phyloP scores from a whole-genome alignment of 2,797 vertebrate species.

The Poliocrania exsul region DNA sequence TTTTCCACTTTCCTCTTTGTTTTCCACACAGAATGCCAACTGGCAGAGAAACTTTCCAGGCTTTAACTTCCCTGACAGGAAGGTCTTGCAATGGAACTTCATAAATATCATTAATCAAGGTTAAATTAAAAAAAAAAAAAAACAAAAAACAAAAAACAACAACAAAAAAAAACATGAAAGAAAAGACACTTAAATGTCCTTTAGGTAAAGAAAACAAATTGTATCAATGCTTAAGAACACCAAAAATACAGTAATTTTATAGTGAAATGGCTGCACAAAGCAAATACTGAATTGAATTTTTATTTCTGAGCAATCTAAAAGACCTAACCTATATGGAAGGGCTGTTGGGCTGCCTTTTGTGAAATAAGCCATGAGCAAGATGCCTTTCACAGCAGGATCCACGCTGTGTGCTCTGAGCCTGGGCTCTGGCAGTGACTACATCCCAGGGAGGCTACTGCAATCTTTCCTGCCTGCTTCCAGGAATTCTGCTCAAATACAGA shows the following conservation, averaged over 20 bases:
- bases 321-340: not conserved
- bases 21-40: slow-evolving; percentile 73
- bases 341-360: not conserved
- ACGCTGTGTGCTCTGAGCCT: not conserved
- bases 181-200: not conserved
- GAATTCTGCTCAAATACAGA: not conserved
- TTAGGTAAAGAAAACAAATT: not conserved
- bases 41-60: slow-evolving; percentile 63
- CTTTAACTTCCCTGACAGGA: slow-evolving; percentile 69
- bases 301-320: not conserved
- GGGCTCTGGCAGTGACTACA: not conserved
- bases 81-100: slow-evolving; percentile 42
- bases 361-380: not conserved
- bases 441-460: not conserved
- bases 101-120: slow-evolving; percentile 48
- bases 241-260: not conserved
- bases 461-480: not conserved
- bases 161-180: not conserved
- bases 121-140: not conserved
- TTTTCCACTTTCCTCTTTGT: slow-evolving; percentile 62
- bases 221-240: not conserved
- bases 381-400: not conserved
- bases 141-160: not conserved
- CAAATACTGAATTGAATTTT: not conserved
- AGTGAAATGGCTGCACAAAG: not conserved